phyloP scores from a whole-genome alignment of 2,888 invertebrate genomes.

The Ochropleura plecta region DNA sequence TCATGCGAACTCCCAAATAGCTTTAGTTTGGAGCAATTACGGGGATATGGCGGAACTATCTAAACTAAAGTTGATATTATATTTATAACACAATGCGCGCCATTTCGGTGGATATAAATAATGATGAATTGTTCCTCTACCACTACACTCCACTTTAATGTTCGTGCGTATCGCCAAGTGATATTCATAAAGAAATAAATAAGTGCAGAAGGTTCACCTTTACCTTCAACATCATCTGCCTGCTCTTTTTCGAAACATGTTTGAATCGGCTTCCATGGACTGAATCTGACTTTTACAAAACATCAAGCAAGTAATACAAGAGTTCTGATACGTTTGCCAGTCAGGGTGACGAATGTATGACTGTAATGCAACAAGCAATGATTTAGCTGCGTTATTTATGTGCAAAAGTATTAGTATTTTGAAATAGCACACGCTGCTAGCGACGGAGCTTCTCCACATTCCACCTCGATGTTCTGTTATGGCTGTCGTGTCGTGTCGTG shows the following conservation, averaged over 20 bases:
- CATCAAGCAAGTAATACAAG: not conserved
- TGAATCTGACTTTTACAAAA: not conserved
- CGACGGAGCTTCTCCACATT: slow-evolving; percentile 9
- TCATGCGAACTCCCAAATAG: slow-evolving; percentile 51
- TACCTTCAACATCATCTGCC: not conserved
- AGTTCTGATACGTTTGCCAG: not conserved
- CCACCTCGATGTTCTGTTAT: too few relatives aligned
- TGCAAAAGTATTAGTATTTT: not conserved
- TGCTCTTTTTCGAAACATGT: not conserved
- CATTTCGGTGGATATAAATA: slow-evolving; percentile 34
- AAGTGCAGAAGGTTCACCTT: slow-evolving; percentile 18
- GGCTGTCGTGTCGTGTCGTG: slow-evolving; percentile 3
- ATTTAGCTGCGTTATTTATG: not conserved
- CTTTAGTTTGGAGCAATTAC: slow-evolving; percentile 50
- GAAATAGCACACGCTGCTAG: not conserved
- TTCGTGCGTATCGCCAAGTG: slow-evolving; percentile 10
- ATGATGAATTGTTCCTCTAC: slow-evolving; percentile 36
- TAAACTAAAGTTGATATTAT: slow-evolving; percentile 28
- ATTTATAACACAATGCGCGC: slow-evolving; percentile 24
- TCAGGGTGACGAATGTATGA: not conserved
- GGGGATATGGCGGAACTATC: slow-evolving; percentile 30
- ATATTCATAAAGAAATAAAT: too few relatives aligned
- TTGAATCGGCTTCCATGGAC: not conserved
- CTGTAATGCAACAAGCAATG: not conserved
- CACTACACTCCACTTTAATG: slow-evolving; percentile 3